phyloP scores from a whole-genome alignment of 2,797 vertebrate genomes.

The Darevskia nairensis region DNA sequence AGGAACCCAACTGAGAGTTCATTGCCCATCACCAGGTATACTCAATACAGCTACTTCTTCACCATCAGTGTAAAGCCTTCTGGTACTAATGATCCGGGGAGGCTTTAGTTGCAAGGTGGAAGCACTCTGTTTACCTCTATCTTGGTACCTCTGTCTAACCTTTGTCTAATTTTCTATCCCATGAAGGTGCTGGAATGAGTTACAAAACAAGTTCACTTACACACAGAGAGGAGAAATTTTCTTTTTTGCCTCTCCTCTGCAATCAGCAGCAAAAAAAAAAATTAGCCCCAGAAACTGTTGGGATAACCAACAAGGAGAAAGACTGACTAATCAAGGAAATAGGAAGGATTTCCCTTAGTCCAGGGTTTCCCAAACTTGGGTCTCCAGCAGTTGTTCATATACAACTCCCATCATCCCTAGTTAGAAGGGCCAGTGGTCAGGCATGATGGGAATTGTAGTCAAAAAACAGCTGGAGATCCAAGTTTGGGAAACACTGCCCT shows the following conservation, averaged over 20 bases:
- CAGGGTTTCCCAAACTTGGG: background rate
- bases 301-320: background rate
- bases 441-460: too few relatives aligned
- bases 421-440: too few relatives aligned
- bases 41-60: conserved; percentile 29
- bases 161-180: conserved; percentile 13
- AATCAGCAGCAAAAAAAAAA: background rate
- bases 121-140: background rate
- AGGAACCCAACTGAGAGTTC: conserved; percentile 30
- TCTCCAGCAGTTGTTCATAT: too few relatives aligned
- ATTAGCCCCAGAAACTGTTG: background rate
- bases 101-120: background rate
- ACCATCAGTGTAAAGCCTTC: background rate
- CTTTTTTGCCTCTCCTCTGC: background rate
- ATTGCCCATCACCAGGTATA: conserved; percentile 13
- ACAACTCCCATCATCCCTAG: too few relatives aligned
- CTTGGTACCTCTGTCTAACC: background rate
- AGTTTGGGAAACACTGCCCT: background rate
- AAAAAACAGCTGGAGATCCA: too few relatives aligned
- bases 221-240: background rate
- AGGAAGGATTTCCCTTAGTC: background rate
- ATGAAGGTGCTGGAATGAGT: background rate
- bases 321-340: background rate
- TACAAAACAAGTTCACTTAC: background rate
- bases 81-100: conserved; percentile 3